phyloP scores from a whole-genome alignment of 2,888 invertebrate genomes.

The Nomada ferruginata region DNA sequence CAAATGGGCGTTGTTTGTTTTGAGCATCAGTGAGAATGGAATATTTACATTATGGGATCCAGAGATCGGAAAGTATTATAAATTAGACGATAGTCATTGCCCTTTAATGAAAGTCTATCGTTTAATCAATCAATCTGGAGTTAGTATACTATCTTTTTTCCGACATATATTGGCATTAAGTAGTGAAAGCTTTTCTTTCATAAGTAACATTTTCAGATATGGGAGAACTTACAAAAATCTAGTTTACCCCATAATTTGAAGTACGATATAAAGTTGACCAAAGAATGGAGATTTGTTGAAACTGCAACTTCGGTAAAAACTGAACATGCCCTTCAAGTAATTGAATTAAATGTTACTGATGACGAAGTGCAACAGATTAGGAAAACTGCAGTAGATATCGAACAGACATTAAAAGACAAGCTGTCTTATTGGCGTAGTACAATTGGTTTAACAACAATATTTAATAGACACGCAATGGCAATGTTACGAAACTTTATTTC shows the following conservation, averaged over 20 bases:
- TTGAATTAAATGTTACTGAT: conserved; percentile 70
- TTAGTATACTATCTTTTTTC: conserved; percentile 64
- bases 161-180: conserved; percentile 5
- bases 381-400: conserved; percentile 71
- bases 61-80: conserved; percentile 79
- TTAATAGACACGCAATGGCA: conserved; percentile 79
- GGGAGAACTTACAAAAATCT: conserved; percentile 81
- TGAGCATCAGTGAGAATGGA: conserved; percentile 74
- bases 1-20: conserved; percentile 79
- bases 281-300: conserved; percentile 79
- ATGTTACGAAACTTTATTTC: conserved; percentile 75
- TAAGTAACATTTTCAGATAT: conserved; percentile 73
- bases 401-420: conserved; percentile 76
- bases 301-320: conserved; percentile 56
- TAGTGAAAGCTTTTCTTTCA: background rate
- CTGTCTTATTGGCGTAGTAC: conserved; percentile 77
- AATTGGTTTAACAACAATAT: conserved; percentile 77
- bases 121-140: conserved; percentile 80
- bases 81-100: conserved; percentile 78
- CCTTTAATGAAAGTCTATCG: conserved; percentile 78
- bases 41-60: conserved; percentile 79
- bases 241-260: conserved; percentile 75
- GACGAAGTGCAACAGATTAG: conserved; percentile 68
- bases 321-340: conserved; percentile 72
- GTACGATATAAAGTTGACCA: conserved; percentile 76